Evolutionary conservation across 2,888 invertebrate genomes (phyloP), one percentile per base, ranked within the genome.

Genomic region (Papilio demoleus): DNA sequence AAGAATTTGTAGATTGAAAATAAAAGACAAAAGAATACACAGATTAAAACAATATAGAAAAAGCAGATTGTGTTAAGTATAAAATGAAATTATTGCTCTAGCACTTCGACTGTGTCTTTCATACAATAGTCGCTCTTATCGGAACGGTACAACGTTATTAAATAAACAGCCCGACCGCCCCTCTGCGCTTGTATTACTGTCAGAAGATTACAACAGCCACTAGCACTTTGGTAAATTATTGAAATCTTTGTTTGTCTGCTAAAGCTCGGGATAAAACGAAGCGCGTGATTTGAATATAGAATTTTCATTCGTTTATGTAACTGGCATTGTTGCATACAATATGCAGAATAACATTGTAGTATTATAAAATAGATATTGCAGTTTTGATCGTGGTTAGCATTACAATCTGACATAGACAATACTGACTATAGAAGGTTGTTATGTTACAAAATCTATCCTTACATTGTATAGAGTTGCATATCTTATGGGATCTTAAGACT

Each of bases 111-210:
- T 72, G 70, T 65, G 74, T 75, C 79, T 80, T 73, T 73, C 79
- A 71, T 71, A 88, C 86, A 88, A 88, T 88, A 82, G 82, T 76
- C 70, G 71, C 81, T 83, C 85, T 88, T 88, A 90, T 88, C 88
- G 81, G 82, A 71, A 78, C 81, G 78, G 81, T 80, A 81, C 88
- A 85, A 86, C 83, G 85, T 86, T 89, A 88, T 89, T 90, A 88
- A 88, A 88, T 90, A 90, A 89, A 89, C 88, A 88, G 81, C 75
- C 78, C 68, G 68, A 69, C 72, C 73, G 77, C 78, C 79, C 80
- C 83, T 82, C 77, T 77, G 76, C 79, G 60, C 61, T 75, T 77
- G 76, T 81, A 76, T 77, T 79, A 75, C 78, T 82, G 81, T 81
- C 79, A 78, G 61, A 69, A 75, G 79, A 80, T 79, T 79, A 81